Percentiles rank a stretch among this genome's conserved stretches.
These are phyloP conservation scores for Netelia virgata DNA, from an alignment of 2,888 invertebrate genomes.

Conservation along the genomic window DNA sequence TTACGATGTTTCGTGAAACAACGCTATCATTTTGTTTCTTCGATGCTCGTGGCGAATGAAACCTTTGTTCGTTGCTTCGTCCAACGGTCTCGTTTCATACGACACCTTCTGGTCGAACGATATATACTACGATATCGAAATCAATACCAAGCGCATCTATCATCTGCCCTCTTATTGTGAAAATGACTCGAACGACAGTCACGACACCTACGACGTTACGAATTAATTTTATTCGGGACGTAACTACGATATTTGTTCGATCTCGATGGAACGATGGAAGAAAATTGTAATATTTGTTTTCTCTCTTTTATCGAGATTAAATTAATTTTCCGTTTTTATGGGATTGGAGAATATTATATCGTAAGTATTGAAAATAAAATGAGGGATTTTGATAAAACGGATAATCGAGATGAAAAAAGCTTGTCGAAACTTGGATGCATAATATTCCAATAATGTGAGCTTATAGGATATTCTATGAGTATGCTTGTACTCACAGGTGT, in stretches of 20 bases:
- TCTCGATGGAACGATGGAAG: neutral
- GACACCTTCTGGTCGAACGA: conserved; percentile 5
- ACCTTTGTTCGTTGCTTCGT: conserved; percentile 49
- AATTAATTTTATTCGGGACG: neutral
- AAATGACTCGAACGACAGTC: conserved; percentile 4
- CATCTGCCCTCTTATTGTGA: conserved; percentile 42
- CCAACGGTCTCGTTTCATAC: neutral
- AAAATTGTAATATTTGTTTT: neutral
- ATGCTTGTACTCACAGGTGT: conserved; percentile 80
- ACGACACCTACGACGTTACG: neutral
- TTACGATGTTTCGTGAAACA: conserved; percentile 33
- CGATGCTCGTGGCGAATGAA: conserved; percentile 30
- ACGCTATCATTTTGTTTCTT: conserved; percentile 56
- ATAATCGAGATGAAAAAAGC: conserved; percentile 24
- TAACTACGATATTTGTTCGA: neutral
- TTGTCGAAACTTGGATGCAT: neutral
- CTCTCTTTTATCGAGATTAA: neutral
- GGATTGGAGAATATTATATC: neutral
- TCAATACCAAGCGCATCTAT: conserved; percentile 55
- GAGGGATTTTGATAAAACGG: conserved; percentile 12
- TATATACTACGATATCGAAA: conserved; percentile 35
- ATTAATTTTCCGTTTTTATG: neutral
- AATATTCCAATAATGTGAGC: neutral
- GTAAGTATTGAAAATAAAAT: neutral
- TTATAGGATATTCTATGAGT: too few species aligned